Percentiles rank a stretch among this genome's conserved stretches.
Evolutionary conservation across 2,888 invertebrate species (phyloP).

Genomic region (Yponomeuta malinellus): DNA sequence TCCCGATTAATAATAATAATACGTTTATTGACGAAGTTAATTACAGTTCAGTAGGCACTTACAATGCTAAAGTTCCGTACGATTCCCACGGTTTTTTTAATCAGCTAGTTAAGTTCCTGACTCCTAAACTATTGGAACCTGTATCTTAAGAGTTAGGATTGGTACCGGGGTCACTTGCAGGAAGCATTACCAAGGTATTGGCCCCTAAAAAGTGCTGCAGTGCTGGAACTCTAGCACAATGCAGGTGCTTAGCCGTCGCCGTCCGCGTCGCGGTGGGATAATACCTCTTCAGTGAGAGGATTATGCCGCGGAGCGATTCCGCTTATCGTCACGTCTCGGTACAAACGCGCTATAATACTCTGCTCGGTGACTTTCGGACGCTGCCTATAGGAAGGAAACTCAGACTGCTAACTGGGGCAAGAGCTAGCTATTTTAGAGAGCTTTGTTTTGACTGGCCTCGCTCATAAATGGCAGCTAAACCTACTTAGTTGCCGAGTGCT

Average conservation of each 20-base stretch:
- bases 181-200: not conserved
- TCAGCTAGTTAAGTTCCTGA: too few species aligned
- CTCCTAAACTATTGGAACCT: too few species aligned
- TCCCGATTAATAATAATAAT: not conserved
- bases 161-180: too few species aligned
- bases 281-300: constrained; percentile 52
- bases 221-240: constrained; percentile 17
- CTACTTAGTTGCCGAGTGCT: not conserved
- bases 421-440: not conserved
- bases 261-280: constrained; percentile 39
- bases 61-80: too few species aligned
- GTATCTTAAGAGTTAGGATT: too few species aligned
- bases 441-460: not conserved
- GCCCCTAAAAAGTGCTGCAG: constrained; percentile 4
- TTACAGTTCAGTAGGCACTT: too few species aligned
- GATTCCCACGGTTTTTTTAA: too few species aligned
- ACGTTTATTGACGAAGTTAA: too few species aligned
- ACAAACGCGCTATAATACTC: not conserved
- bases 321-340: not conserved
- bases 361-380: not conserved
- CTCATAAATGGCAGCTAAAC: not conserved
- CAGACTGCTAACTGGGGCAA: not conserved
- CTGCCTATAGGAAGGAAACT: not conserved
- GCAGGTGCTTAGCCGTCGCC: constrained; percentile 22
- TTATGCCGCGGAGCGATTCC: constrained; percentile 30